A percentile compares a stretch with the other conserved stretches of the same genome.
Conservation (phyloP, 2,113 vertebrate genomes). For the Osmerus eperlanus region DNA sequence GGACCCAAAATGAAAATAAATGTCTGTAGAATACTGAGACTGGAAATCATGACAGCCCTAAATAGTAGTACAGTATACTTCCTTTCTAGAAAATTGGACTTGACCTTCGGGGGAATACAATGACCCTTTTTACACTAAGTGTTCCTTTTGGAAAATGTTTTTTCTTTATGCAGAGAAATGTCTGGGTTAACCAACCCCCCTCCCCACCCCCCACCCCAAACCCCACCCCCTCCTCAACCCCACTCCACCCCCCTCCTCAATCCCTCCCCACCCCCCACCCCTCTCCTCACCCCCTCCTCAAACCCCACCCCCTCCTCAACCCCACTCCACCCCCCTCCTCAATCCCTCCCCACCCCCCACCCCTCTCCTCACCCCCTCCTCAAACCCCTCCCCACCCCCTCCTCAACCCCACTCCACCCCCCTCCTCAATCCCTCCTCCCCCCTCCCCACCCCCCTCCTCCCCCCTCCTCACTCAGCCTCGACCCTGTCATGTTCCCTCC, state of each 20-base stretch:
- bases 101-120: not conserved
- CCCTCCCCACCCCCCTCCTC: not conserved
- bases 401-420: not conserved
- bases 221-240: too few relatives aligned
- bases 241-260: not conserved
- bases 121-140: not conserved
- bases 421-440: not conserved
- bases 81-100: not conserved
- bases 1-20: not conserved
- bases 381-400: too few relatives aligned
- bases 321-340: not conserved
- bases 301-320: too few relatives aligned
- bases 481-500: slow-evolving; percentile 28
- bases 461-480: slow-evolving; percentile 24
- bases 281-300: not conserved
- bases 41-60: not conserved
- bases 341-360: not conserved
- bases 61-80: not conserved
- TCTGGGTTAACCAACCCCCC: not conserved
- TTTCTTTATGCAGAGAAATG: slow-evolving; percentile 3
- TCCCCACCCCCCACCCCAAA: too few relatives aligned
- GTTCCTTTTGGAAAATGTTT: slow-evolving; percentile 2
- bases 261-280: not conserved
- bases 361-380: too few relatives aligned
- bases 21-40: not conserved